These are phyloP conservation scores for Merops nubicus DNA, from an alignment of 2,113 vertebrate genomes.

Conservation along the genomic window DNA sequence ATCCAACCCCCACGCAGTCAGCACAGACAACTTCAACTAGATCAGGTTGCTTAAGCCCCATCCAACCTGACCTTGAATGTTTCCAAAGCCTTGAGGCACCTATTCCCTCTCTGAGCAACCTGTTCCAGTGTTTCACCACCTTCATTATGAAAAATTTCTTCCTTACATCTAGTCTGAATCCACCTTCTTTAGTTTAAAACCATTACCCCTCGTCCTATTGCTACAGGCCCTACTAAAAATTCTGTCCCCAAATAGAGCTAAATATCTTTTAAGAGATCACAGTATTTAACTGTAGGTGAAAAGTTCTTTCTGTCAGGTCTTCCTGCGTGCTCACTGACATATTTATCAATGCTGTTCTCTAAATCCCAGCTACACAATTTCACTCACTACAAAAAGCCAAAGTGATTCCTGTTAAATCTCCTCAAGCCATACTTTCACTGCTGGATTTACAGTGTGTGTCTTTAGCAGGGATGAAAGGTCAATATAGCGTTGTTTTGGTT, in stretches of 20 bases:
- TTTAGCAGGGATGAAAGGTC: constrained; percentile 62
- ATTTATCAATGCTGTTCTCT: background rate
- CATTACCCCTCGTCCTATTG: background rate
- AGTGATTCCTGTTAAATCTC: constrained; percentile 24
- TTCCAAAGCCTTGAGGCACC: background rate
- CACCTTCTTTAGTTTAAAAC: background rate
- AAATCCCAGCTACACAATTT: background rate
- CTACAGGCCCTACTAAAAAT: accelerated
- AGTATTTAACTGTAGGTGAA: background rate
- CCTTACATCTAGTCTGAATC: background rate
- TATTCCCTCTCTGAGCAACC: background rate
- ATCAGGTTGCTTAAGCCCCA: background rate
- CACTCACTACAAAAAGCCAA: constrained; percentile 7
- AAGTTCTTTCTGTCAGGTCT: background rate
- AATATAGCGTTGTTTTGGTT: constrained; percentile 31
- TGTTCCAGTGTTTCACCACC: background rate
- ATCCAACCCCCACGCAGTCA: background rate
- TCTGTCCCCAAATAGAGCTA: background rate
- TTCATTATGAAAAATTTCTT: background rate
- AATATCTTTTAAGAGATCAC: background rate
- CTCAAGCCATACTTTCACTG: background rate
- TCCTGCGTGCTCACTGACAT: background rate
- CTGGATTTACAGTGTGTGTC: constrained; percentile 13
- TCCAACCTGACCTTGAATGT: background rate
- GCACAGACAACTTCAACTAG: background rate